Evolutionary conservation across 92 coral and sea anemone genomes (phyloP), one percentile per base, ranked within the genome.

Genomic region (Porites rus): DNA sequence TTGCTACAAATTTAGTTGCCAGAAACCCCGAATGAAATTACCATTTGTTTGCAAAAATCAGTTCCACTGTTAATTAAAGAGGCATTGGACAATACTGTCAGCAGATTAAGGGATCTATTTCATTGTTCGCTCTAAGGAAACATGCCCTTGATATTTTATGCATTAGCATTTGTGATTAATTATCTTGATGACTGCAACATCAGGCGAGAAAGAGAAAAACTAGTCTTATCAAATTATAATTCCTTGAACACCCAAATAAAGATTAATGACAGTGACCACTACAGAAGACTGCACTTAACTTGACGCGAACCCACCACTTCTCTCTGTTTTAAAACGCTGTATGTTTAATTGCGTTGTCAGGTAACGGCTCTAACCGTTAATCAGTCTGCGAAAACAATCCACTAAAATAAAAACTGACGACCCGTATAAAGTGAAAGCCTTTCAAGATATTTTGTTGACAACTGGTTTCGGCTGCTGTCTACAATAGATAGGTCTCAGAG

Each of bases 11-110:
- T 43, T 68, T 51, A 50, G 16, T 25, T 64, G 21, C 1, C 64
- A 13, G 46, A 74, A 3, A 17, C 53, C 8, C n/a, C 25, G 53
- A 74, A 73, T 61, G 2, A 74, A 83, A 73, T 69, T 19, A 58
- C 21, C 78, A 14, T 74, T 50, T 73, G 79, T 62, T 72, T 12
- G 31, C 63, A 82, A 60, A 38, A 59, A 71, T 38, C 70, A 59
- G 68, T 1, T 71, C 22, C 82, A 43, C 6, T 25, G 38, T 78
- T 63, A 61, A 78, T 78, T 83, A 74, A 43, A 20, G 60, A 53
- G 76, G 8, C 53, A 52, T 16, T 51, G 72, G 62, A 74, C 74
- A 83, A 74, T 61, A 60, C 72, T 74, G 64, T 73, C 87, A 74
- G 64, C 65, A 83, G 79, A 62, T 73, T 73, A 50, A 72, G 24